These are phyloP conservation scores for Rissa tridactyla DNA, from an alignment of 2,113 vertebrate species.

Conservation along the genomic window DNA sequence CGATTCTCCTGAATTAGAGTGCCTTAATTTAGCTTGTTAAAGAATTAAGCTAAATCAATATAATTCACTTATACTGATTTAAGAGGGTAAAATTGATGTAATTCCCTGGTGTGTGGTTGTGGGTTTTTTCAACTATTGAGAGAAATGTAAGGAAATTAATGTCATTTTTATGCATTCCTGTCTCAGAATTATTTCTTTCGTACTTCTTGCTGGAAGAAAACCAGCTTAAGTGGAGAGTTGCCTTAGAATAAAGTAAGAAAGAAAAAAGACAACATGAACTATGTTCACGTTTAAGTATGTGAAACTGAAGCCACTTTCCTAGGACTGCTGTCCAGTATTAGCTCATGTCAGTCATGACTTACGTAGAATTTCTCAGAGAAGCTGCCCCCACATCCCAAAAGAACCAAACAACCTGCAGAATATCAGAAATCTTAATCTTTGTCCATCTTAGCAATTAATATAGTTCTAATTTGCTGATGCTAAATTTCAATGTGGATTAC, in stretches of 20 bases:
- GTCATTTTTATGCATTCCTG: neutral
- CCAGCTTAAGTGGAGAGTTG: neutral
- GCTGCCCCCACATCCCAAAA: neutral
- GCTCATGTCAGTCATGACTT: neutral
- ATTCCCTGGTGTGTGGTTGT: neutral
- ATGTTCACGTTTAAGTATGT: neutral
- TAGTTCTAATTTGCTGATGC: neutral
- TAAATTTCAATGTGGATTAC: neutral
- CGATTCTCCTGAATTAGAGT: neutral
- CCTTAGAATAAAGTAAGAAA: neutral
- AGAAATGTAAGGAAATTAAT: neutral
- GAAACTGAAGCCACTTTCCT: neutral
- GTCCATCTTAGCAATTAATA: neutral
- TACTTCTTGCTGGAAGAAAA: neutral
- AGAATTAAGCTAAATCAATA: constrained; percentile 16
- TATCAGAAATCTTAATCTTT: neutral
- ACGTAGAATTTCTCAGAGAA: neutral
- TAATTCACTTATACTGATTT: constrained; percentile 1
- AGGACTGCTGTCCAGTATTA: neutral
- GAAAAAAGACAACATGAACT: no score
- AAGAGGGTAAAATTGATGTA: neutral
- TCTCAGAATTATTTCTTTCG: neutral
- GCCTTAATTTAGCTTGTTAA: neutral
- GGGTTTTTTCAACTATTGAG: neutral
- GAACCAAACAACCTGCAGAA: neutral